phyloP scores from a whole-genome alignment of 2,888 invertebrate genomes.

The Smittia sp. region DNA sequence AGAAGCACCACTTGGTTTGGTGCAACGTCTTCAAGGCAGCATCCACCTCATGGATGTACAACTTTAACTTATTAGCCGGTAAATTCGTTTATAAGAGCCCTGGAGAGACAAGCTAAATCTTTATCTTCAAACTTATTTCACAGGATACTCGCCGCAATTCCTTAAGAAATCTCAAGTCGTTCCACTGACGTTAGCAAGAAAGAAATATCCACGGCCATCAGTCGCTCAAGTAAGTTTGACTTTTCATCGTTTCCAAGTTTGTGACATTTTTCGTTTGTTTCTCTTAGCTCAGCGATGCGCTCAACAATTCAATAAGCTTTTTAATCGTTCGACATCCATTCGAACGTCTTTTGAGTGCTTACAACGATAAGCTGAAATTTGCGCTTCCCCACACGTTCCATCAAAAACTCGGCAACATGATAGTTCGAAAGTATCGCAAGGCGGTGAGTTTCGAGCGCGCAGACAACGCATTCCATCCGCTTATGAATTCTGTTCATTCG shows the following conservation, averaged over 20 bases:
- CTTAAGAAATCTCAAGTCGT: constrained; percentile 75
- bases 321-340: constrained; percentile 79
- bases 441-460: constrained; percentile 47
- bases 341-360: constrained; percentile 75
- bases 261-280: background rate
- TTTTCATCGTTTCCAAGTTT: background rate
- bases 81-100: constrained; percentile 79
- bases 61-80: constrained; percentile 81
- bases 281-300: constrained; percentile 62
- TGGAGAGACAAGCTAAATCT: too few species aligned
- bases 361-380: constrained; percentile 80
- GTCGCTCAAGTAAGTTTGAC: constrained; percentile 58
- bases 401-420: constrained; percentile 73
- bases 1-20: constrained; percentile 78
- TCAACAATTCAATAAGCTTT: constrained; percentile 75
- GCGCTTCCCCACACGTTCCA: constrained; percentile 80
- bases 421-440: constrained; percentile 69
- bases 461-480: constrained; percentile 18
- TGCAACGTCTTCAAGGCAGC: constrained; percentile 81
- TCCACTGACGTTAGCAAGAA: constrained; percentile 72
- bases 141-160: constrained; percentile 74
- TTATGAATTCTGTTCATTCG: constrained; percentile 31
- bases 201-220: constrained; percentile 74
- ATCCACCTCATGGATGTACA: constrained; percentile 91
- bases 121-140: too few species aligned